Conservation (phyloP, 2,797 vertebrate genomes). For the Tarsius wallacei region DNA sequence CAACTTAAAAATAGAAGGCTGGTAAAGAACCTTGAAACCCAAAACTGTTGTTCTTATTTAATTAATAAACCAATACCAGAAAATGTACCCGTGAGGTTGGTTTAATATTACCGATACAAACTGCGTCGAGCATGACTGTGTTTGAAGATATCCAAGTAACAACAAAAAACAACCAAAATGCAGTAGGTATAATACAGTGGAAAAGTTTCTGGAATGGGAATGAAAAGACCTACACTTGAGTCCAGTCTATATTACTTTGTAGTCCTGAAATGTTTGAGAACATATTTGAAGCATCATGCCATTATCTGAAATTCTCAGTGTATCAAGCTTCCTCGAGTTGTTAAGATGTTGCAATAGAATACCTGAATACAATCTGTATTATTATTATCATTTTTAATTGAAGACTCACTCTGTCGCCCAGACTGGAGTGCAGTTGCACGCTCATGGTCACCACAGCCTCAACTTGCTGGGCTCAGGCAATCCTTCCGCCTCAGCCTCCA, state of each 20-base stretch:
- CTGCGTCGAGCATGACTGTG: neutral
- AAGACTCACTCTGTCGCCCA: too few relatives aligned
- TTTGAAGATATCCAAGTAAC: neutral
- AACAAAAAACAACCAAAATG: neutral
- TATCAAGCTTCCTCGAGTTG: neutral
- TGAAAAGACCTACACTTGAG: neutral
- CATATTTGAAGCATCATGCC: neutral
- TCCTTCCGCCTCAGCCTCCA: too few relatives aligned
- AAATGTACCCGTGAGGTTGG: neutral
- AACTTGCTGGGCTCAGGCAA: too few relatives aligned
- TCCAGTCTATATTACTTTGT: neutral
- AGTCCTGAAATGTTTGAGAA: neutral
- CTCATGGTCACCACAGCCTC: too few relatives aligned
- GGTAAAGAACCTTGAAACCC: neutral
- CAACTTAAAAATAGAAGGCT: slow-evolving; percentile 20
- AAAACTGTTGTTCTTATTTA: slow-evolving; percentile 22
- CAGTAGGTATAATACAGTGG: neutral
- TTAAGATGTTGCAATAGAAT: neutral
- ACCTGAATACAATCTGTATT: neutral
- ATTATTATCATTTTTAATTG: too few relatives aligned
- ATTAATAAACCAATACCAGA: neutral
- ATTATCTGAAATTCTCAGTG: neutral
- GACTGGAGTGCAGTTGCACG: too few relatives aligned
- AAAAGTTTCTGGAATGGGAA: neutral
- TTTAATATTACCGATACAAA: slow-evolving; percentile 39